Percentiles rank a stretch among this genome's conserved stretches.
Conservation (phyloP, 2,797 vertebrate genomes). For the Falco rusticolus region DNA sequence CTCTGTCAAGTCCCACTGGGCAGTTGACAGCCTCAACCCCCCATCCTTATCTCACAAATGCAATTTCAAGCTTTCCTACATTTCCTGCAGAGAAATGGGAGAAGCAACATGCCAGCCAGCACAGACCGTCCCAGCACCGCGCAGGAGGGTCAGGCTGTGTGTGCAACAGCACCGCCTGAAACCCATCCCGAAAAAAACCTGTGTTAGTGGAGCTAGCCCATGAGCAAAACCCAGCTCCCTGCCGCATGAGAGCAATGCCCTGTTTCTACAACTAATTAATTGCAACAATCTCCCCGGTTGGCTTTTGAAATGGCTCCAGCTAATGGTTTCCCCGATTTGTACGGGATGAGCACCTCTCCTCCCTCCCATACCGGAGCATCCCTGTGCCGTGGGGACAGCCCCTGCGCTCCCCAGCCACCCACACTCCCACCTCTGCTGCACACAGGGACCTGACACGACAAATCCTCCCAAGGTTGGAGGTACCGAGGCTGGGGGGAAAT, state of each 20-base stretch:
- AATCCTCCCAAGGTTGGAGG: background rate
- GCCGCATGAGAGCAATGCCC: background rate
- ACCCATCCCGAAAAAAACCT: accelerated
- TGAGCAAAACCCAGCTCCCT: background rate
- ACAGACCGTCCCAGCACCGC: background rate
- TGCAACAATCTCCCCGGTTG: accelerated
- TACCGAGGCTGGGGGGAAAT: background rate
- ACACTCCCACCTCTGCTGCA: background rate
- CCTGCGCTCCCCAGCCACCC: background rate
- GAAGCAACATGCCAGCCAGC: background rate
- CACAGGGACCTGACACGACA: background rate
- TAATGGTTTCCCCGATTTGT: background rate
- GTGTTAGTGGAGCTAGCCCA: accelerated
- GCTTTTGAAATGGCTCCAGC: background rate
- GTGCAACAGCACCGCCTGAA: background rate
- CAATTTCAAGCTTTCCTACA: background rate
- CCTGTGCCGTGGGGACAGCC: background rate
- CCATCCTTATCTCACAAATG: background rate
- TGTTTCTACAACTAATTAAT: background rate
- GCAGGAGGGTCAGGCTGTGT: background rate
- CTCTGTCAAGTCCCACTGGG: background rate
- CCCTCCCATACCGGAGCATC: background rate
- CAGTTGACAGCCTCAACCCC: background rate
- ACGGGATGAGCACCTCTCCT: background rate
- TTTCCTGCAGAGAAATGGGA: background rate